Conservation (phyloP, 2,888 invertebrate species). For the Rhogogaster chlorosoma region DNA sequence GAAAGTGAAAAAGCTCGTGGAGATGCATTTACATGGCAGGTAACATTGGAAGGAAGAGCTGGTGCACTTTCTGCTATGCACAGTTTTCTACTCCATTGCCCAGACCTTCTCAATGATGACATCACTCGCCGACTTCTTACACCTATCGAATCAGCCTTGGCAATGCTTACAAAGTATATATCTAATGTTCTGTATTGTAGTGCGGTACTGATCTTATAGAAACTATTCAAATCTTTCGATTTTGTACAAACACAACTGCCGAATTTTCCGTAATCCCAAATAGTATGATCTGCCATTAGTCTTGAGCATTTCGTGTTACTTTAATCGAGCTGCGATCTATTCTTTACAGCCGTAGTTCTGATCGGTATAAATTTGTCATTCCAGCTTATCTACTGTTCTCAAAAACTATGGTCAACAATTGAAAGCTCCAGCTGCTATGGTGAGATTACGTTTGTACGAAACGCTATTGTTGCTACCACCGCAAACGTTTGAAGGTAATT, state of each 20-base stretch:
- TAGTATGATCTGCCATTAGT: neutral
- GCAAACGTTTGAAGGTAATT: conserved; percentile 87
- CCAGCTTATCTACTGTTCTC: conserved; percentile 89
- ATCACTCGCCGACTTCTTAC: conserved; percentile 92
- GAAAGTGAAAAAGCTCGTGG: conserved; percentile 98
- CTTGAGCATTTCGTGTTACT: neutral
- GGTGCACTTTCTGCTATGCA: conserved; percentile 98
- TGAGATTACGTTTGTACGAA: conserved; percentile 95
- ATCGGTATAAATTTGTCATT: conserved; percentile 61
- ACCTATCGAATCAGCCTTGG: conserved; percentile 96
- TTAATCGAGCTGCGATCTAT: conserved; percentile 24
- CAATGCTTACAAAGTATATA: conserved; percentile 93
- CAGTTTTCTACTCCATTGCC: conserved; percentile 94
- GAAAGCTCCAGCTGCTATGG: conserved; percentile 96
- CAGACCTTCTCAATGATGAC: conserved; percentile 94
- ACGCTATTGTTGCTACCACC: conserved; percentile 89
- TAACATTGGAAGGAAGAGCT: conserved; percentile 96
- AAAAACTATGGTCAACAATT: conserved; percentile 95
- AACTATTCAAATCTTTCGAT: neutral
- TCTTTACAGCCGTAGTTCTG: conserved; percentile 48
- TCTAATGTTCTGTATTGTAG: neutral
- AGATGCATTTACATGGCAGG: conserved; percentile 99
- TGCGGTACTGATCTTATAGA: neutral
- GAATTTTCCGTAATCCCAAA: neutral
- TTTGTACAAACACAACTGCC: too few relatives aligned